These are phyloP conservation scores for Gymnogyps californianus DNA, from an alignment of 2,113 vertebrate genomes.

Conservation along the genomic window DNA sequence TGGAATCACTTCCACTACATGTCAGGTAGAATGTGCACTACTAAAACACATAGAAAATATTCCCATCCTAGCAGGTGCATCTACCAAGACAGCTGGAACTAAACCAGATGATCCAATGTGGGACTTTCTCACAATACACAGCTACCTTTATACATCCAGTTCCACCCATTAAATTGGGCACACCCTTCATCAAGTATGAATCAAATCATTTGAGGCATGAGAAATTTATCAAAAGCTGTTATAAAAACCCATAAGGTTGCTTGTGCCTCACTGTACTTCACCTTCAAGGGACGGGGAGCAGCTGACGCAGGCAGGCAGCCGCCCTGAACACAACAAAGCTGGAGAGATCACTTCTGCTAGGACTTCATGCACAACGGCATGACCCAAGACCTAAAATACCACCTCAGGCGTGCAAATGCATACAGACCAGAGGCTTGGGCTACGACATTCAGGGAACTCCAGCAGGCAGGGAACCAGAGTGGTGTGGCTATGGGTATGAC, in stretches of 20 bases:
- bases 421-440: neutral
- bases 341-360: neutral
- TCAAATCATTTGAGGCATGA: neutral
- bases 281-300: neutral
- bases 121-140: neutral
- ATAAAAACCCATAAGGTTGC: neutral
- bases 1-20: neutral
- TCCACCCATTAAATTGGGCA: neutral
- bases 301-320: neutral
- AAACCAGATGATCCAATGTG: neutral
- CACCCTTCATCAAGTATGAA: neutral
- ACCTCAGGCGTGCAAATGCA: neutral
- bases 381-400: neutral
- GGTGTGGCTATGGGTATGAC: accelerated
- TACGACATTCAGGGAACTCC: neutral
- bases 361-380: neutral
- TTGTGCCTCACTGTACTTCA: neutral
- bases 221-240: neutral
- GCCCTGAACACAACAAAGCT: neutral
- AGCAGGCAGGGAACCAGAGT: neutral
- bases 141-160: neutral
- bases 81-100: neutral
- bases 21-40: neutral
- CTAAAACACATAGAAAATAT: neutral
- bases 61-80: neutral